phyloP scores from a whole-genome alignment of 1,140 invertebrate species.

The Achroia grisella region DNA sequence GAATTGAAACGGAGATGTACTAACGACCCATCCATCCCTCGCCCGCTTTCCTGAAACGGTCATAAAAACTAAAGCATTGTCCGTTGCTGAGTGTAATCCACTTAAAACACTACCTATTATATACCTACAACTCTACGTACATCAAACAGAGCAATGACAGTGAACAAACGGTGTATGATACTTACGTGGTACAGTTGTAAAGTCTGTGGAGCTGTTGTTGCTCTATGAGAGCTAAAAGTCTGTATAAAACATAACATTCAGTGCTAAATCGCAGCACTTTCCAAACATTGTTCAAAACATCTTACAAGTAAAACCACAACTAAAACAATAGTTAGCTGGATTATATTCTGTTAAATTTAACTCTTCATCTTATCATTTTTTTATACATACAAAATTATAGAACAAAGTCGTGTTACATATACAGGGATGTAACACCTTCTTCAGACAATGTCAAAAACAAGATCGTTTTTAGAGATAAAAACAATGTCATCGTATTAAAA shows the following conservation, averaged over 20 bases:
- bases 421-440: no score
- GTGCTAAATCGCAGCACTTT: no score
- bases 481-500: no score
- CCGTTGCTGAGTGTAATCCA: slow-evolving; percentile 24
- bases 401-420: no score
- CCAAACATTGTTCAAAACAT: no score
- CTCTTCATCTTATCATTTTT: no score
- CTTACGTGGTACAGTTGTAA: background rate
- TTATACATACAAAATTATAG: no score
- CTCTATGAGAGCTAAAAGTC: background rate
- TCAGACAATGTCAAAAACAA: background rate
- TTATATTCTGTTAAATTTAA: no score
- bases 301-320: no score
- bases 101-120: slow-evolving; percentile 18
- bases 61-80: slow-evolving; percentile 33
- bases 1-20: slow-evolving; percentile 18
- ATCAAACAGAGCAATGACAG: slow-evolving; percentile 15
- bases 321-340: no score
- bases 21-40: slow-evolving; percentile 24
- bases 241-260: no score
- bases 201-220: background rate
- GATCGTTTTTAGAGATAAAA: no score
- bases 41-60: slow-evolving; percentile 16
- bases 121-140: slow-evolving; percentile 15
- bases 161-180: slow-evolving; percentile 13